Evolutionary conservation across 2,113 vertebrate genomes (phyloP).

Genomic region (Apodemus sylvaticus): DNA sequence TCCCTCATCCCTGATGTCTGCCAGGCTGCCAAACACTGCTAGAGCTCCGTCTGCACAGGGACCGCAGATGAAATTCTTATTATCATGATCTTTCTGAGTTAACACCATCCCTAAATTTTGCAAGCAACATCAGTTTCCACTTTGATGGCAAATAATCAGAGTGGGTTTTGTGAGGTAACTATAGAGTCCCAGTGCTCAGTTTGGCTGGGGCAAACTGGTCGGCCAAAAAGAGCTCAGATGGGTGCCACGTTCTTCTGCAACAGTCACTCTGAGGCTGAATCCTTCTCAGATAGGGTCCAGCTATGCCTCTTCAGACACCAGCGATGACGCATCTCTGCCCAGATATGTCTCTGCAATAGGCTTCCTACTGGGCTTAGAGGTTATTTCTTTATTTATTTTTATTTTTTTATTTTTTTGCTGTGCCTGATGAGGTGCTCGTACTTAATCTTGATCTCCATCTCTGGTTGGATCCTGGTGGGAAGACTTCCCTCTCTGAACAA

Average conservation of each 20-base stretch:
- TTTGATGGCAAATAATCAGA: neutral
- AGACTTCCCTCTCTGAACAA: neutral
- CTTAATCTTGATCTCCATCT: neutral
- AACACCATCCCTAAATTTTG: neutral
- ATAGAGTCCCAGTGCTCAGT: too few species aligned
- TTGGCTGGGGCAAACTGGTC: neutral
- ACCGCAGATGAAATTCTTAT: neutral
- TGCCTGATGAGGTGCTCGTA: neutral
- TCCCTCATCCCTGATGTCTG: neutral
- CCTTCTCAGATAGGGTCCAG: neutral
- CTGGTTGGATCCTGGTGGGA: fast-evolving
- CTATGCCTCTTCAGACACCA: neutral
- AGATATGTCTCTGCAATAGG: neutral
- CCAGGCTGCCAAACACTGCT: neutral
- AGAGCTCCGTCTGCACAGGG: neutral
- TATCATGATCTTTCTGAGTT: neutral
- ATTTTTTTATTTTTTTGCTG: too few species aligned
- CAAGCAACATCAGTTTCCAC: neutral
- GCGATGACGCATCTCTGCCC: neutral
- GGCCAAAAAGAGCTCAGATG: fast-evolving
- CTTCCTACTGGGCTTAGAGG: neutral
- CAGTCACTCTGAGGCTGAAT: neutral
- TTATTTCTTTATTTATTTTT: too few species aligned
- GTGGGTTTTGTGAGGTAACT: neutral
- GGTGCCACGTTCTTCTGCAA: fast-evolving